phyloP scores from a whole-genome alignment of 2,113 vertebrate species.

The Pan paniscus region DNA sequence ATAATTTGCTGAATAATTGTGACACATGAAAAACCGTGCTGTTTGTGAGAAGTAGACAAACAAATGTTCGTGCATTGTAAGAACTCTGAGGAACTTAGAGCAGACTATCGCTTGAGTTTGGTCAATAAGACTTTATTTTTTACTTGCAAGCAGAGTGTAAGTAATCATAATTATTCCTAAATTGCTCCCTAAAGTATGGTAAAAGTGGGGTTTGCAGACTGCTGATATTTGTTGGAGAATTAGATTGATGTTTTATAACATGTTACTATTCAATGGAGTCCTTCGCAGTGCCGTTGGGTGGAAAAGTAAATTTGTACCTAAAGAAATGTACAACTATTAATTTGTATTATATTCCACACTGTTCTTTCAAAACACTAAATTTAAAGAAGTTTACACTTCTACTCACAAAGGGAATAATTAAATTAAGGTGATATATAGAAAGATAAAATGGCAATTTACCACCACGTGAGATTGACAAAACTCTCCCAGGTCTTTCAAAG shows the following conservation, averaged over 20 bases:
- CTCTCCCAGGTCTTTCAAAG: neutral
- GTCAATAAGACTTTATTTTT: neutral
- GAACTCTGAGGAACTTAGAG: neutral
- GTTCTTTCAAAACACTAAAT: conserved; percentile 49
- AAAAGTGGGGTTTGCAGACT: neutral
- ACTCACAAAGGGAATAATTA: conserved; percentile 52
- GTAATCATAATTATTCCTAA: neutral
- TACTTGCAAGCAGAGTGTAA: neutral
- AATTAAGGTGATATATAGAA: conserved; percentile 35
- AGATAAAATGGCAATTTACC: conserved; percentile 41
- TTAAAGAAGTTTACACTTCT: conserved; percentile 42
- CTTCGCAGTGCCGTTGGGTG: neutral
- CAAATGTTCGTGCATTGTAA: neutral
- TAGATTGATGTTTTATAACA: neutral
- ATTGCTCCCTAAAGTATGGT: neutral
- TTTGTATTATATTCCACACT: conserved; percentile 25
- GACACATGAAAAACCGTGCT: neutral
- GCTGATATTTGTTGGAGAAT: neutral
- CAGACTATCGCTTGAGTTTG: conserved; percentile 32
- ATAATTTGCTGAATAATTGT: neutral
- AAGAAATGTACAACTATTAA: conserved; percentile 2
- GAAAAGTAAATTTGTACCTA: conserved; percentile 36
- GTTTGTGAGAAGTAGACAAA: neutral
- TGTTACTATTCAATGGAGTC: neutral
- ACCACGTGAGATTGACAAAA: conserved; percentile 17